These are phyloP conservation scores for Timandra comae DNA, from an alignment of 2,888 invertebrate genomes.

Conservation along the genomic window DNA sequence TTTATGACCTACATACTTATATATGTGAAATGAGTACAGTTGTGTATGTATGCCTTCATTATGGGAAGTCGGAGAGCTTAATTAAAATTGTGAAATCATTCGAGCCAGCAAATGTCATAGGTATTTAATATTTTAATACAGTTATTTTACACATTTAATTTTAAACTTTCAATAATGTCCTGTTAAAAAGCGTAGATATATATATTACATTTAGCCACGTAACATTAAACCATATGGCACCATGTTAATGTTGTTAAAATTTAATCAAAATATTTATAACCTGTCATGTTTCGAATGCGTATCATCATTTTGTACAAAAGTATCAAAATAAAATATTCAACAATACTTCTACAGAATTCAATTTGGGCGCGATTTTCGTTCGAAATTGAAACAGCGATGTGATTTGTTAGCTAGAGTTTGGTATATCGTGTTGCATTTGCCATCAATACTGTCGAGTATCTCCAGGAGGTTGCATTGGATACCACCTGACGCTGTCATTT, in stretches of 20 bases:
- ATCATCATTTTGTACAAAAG: background rate
- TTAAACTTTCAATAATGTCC: too few relatives aligned
- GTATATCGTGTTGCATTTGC: constrained; percentile 51
- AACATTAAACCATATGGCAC: too few relatives aligned
- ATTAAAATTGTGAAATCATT: constrained; percentile 27
- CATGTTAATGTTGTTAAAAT: too few relatives aligned
- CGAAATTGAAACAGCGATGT: constrained; percentile 9
- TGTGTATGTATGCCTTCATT: constrained; percentile 16
- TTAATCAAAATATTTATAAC: too few relatives aligned
- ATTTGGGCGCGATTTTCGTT: too few relatives aligned
- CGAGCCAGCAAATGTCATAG: constrained; percentile 1
- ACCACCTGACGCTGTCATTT: constrained; percentile 64
- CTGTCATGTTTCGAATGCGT: constrained; percentile 3
- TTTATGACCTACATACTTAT: constrained; percentile 42
- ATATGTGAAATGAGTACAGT: constrained; percentile 24
- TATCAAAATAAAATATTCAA: too few relatives aligned
- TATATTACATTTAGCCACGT: too few relatives aligned
- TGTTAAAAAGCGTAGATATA: too few relatives aligned
- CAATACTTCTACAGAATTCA: background rate
- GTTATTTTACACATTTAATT: too few relatives aligned
- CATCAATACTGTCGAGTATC: constrained; percentile 65
- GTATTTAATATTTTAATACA: too few relatives aligned
- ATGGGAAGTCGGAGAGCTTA: constrained; percentile 20
- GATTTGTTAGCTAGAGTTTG: constrained; percentile 36
- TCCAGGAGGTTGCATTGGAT: constrained; percentile 37